These are phyloP conservation scores for Leptura quadrifasciata DNA, from an alignment of 2,888 invertebrate species.

Conservation along the genomic window DNA sequence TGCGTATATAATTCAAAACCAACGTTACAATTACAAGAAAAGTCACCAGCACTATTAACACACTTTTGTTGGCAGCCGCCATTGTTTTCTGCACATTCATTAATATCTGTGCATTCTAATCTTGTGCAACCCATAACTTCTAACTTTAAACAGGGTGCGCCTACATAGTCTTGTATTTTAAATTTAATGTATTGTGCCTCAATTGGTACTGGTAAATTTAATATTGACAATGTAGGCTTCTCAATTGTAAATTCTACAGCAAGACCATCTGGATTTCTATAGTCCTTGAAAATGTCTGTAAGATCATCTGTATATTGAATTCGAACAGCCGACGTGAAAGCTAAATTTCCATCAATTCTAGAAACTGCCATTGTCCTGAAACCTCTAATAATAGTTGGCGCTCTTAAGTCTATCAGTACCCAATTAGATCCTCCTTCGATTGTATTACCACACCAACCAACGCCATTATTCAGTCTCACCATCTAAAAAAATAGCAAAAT, in stretches of 20 bases:
- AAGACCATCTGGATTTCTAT: conserved; percentile 93
- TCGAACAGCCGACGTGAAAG: conserved; percentile 92
- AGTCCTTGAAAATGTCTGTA: conserved; percentile 92
- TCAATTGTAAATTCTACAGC: conserved; percentile 94
- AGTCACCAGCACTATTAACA: conserved; percentile 91
- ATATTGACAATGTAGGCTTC: conserved; percentile 92
- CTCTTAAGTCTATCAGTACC: conserved; percentile 90
- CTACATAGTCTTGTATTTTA: conserved; percentile 90
- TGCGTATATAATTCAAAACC: conserved; percentile 92
- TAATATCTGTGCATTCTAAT: conserved; percentile 90
- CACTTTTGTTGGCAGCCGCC: conserved; percentile 97
- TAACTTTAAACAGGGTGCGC: conserved; percentile 91
- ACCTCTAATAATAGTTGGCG: conserved; percentile 91
- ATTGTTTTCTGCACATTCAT: conserved; percentile 90
- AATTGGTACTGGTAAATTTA: conserved; percentile 92
- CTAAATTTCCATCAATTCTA: conserved; percentile 87
- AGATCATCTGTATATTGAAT: conserved; percentile 92
- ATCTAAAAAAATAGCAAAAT: conserved; percentile 75
- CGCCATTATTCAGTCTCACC: conserved; percentile 87
- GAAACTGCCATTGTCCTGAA: conserved; percentile 93
- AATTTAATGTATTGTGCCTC: conserved; percentile 93
- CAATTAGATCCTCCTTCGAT: conserved; percentile 92
- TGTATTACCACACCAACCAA: conserved; percentile 93
- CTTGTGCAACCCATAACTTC: conserved; percentile 96
- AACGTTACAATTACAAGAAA: conserved; percentile 90